A percentile compares a stretch with the other conserved stretches of the same genome.
Evolutionary conservation across 1,140 invertebrate genomes (phyloP).

Genomic region (Panulirus ornatus): DNA sequence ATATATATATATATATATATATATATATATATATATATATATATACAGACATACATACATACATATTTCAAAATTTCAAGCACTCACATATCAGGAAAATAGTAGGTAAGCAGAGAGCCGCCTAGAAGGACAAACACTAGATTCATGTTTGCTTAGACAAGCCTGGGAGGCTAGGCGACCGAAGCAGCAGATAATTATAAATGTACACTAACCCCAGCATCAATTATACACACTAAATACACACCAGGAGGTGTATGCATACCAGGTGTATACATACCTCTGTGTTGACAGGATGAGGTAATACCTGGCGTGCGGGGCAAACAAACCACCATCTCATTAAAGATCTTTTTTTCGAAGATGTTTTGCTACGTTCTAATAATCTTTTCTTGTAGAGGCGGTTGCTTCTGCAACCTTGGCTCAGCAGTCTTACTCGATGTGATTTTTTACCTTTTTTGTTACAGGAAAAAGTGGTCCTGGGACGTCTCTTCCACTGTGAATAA

Average conservation of each 20-base stretch:
- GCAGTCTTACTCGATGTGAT: no score
- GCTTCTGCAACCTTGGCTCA: no score
- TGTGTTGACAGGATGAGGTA: no score
- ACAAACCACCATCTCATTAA: neutral
- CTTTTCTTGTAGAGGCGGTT: no score
- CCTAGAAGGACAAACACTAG: no score
- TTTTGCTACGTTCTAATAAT: neutral
- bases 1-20: slow-evolving; percentile 34
- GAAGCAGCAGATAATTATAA: neutral
- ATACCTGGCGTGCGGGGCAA: neutral
- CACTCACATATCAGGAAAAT: no score
- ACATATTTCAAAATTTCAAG: no score
- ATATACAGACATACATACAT: no score
- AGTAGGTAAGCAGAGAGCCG: no score
- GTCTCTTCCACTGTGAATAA: no score
- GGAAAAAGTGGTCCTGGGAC: no score
- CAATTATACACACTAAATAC: slow-evolving; percentile 31
- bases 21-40: slow-evolving; percentile 15
- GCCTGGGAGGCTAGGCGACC: neutral
- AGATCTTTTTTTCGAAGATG: neutral
- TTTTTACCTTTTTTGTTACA: no score
- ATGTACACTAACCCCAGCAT: slow-evolving; percentile 6
- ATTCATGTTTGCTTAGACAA: neutral
- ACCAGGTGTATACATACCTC: neutral
- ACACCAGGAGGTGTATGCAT: slow-evolving; percentile 6